Base-by-base conservation (phyloP, 2,888 invertebrate species). In the Lacanobia oleracea region DNA sequence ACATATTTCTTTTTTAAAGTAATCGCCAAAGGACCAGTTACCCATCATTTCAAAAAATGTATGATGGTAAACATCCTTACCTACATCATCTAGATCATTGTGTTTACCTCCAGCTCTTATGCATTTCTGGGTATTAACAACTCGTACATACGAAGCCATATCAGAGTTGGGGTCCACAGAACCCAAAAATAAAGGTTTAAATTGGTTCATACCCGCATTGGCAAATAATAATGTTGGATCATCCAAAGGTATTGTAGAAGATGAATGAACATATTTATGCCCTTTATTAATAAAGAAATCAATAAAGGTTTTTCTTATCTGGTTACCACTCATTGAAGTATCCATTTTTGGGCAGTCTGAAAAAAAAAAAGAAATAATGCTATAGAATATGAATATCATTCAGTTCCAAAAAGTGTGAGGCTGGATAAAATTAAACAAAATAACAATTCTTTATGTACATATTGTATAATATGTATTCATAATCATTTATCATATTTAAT, bases 41-140 rank as follows among this genome's bases (percentile, higher is more conserved):
- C 99, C 99, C 97, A 99, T 97, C 99, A 99, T 99, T 96, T 99
- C 99, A 95, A 99, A 99, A 95, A 99, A 99, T 5, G 99, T 99
- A 90, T 99, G 99, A 96, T 99, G 99, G 90, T 99, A 99, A 3
- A 99, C 99, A 96, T 99, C 99, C 95, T 99, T 99, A 48, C 99
- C 99, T 14, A 99, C 99, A 96, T 99, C 99, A 95, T 99, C 99
- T 75, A 99, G 96, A 94, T 99, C 99, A 93, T 99, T 99, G 94
- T 99, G 99, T 95, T 99, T 99, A 65, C 99, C 99, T 68, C 99
- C 99, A 84, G 99, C 99, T 90, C 99, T 97, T 85, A 99, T 99
- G 93, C 99, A 99, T 94, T 99, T 99, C 93, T 99, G 99, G 2
- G 99, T 98, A 93, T 99, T 99, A 2, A 98, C 98, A 45, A 97